Evolutionary conservation across 2,113 vertebrate species (phyloP).

Genomic region (Brachyhypopomus gauderio): DNA sequence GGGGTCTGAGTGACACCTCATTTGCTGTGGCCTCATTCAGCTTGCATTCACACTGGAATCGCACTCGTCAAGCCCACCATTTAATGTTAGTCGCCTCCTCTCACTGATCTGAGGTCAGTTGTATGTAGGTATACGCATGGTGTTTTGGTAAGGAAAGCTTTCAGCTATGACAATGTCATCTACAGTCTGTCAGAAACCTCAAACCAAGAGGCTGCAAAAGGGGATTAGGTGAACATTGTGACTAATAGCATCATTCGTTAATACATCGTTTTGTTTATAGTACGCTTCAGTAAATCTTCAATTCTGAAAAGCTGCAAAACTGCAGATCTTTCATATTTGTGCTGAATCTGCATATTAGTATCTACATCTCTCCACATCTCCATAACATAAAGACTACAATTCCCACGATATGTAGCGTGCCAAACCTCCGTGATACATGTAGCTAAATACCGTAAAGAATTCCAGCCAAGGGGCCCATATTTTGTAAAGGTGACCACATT

Average conservation of each 20-base stretch:
- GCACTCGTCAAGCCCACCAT: background rate
- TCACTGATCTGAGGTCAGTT: background rate
- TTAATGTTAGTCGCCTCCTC: background rate
- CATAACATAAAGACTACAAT: no score
- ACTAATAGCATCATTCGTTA: background rate
- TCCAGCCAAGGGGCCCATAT: no score
- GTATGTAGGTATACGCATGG: background rate
- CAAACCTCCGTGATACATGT: no score
- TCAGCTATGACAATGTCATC: background rate
- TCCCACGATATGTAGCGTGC: no score
- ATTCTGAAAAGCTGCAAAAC: no score
- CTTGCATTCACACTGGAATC: background rate
- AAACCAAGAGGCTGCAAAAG: background rate
- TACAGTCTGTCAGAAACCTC: background rate
- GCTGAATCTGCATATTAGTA: no score
- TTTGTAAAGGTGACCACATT: background rate
- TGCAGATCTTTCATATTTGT: no score
- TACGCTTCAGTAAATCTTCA: no score
- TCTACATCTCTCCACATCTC: no score
- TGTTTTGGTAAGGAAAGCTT: background rate
- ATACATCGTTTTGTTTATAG: no score
- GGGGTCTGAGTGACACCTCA: background rate
- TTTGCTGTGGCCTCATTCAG: background rate
- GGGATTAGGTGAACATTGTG: background rate
- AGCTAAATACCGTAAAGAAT: no score